These are phyloP conservation scores for Pangasius macronema DNA, from an alignment of 2,797 vertebrate species.

Conservation along the genomic window DNA sequence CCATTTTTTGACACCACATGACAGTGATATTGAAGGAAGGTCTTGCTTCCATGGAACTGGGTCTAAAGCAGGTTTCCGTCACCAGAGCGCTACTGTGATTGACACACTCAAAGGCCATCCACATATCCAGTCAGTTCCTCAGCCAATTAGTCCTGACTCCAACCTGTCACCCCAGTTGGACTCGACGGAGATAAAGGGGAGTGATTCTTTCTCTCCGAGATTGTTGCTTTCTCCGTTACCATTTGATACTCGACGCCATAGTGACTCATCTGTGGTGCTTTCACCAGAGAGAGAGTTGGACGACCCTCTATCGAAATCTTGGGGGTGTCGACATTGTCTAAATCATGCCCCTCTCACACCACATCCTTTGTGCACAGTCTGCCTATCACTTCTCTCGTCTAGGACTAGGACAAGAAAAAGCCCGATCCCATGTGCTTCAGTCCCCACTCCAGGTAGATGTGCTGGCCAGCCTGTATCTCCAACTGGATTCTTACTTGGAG, in stretches of 20 bases:
- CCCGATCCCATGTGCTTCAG: slow-evolving; percentile 9
- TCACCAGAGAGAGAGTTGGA: slow-evolving; percentile 46
- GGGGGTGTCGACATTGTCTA: slow-evolving; percentile 69
- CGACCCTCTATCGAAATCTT: not conserved
- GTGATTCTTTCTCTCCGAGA: slow-evolving; percentile 44
- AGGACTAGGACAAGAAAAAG: slow-evolving; percentile 53
- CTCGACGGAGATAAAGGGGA: slow-evolving; percentile 46
- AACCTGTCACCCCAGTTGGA: slow-evolving; percentile 50
- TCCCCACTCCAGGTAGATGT: slow-evolving; percentile 56
- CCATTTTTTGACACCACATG: slow-evolving; percentile 56
- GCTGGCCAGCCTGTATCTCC: slow-evolving; percentile 45
- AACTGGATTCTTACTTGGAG: slow-evolving; percentile 24
- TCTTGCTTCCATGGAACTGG: slow-evolving; percentile 43
- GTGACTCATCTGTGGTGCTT: slow-evolving; percentile 61
- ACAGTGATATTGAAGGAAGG: slow-evolving; percentile 18
- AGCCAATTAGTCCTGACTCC: slow-evolving; percentile 53
- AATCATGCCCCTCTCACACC: slow-evolving; percentile 50
- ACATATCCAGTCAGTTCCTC: slow-evolving; percentile 59
- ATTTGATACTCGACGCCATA: slow-evolving; percentile 65
- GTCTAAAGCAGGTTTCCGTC: slow-evolving; percentile 58
- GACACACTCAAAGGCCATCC: slow-evolving; percentile 62
- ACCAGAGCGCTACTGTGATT: slow-evolving; percentile 72
- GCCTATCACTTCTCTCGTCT: slow-evolving; percentile 62
- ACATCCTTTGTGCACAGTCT: slow-evolving; percentile 64
- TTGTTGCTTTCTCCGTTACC: slow-evolving; percentile 49